Evolutionary conservation across 2,888 invertebrate species (phyloP).

Genomic region (Sialis fuliginosa): DNA sequence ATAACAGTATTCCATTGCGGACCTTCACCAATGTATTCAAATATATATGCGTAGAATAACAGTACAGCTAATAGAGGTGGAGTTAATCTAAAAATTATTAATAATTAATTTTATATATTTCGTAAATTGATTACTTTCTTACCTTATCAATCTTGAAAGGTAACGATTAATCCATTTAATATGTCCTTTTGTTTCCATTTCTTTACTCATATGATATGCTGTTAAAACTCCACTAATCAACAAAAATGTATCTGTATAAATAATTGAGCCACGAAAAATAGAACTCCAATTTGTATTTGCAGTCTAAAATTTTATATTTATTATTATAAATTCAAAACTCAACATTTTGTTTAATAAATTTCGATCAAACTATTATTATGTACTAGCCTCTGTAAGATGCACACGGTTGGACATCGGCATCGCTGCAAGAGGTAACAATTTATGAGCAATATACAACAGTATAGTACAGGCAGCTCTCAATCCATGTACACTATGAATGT

Average conservation of each 20-base stretch:
- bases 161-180: constrained; percentile 37
- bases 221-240: constrained; percentile 46
- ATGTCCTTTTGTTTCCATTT: constrained; percentile 30
- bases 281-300: constrained; percentile 39
- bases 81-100: constrained; percentile 31
- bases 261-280: constrained; percentile 40
- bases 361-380: neutral
- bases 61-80: constrained; percentile 43
- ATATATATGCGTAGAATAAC: constrained; percentile 46
- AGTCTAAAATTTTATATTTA: constrained; percentile 21
- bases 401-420: constrained; percentile 45
- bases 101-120: constrained; percentile 2
- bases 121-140: constrained; percentile 8
- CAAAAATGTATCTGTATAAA: constrained; percentile 49
- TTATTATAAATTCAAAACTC: constrained; percentile 9
- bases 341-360: too few species aligned
- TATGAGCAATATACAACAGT: constrained; percentile 44
- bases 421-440: constrained; percentile 42
- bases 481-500: constrained; percentile 53
- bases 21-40: constrained; percentile 43
- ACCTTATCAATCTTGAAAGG: constrained; percentile 44
- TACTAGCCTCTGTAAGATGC: constrained; percentile 35
- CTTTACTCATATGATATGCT: constrained; percentile 39
- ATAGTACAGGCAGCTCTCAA: constrained; percentile 45
- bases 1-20: constrained; percentile 49